These are phyloP conservation scores for Syrista parreyssii DNA, from an alignment of 2,888 invertebrate genomes.

Conservation along the genomic window DNA sequence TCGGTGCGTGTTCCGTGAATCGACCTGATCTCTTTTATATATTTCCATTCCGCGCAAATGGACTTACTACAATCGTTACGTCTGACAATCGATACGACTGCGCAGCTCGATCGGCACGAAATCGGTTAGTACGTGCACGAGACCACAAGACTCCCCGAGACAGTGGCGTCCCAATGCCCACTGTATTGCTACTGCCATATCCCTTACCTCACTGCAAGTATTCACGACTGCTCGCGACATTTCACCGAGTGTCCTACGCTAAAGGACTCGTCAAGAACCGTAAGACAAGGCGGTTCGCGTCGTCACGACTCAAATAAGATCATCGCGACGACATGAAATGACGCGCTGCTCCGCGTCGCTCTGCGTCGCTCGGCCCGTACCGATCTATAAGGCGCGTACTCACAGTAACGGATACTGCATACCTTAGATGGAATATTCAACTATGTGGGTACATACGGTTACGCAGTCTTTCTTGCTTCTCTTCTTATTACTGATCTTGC, in stretches of 20 bases:
- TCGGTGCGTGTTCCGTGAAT: background rate
- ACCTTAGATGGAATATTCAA: constrained; percentile 18
- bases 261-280: constrained; percentile 3
- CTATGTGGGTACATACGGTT: background rate
- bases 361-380: constrained; percentile 13
- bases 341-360: constrained; percentile 30
- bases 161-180: background rate
- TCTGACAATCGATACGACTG: background rate
- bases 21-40: background rate
- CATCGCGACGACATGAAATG: constrained; percentile 38
- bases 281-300: constrained; percentile 20
- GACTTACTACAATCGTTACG: background rate
- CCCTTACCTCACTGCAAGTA: background rate
- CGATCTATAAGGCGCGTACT: constrained; percentile 12
- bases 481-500: background rate
- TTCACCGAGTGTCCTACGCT: background rate
- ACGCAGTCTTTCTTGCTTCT: background rate
- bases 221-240: background rate
- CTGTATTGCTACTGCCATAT: too few relatives aligned
- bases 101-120: background rate
- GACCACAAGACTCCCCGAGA: background rate
- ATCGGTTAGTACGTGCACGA: background rate
- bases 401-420: constrained; percentile 22
- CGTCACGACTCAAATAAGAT: constrained; percentile 42
- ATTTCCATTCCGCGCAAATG: background rate